phyloP scores from a whole-genome alignment of 2,113 vertebrate species.

The Myiozetetes cayanensis region DNA sequence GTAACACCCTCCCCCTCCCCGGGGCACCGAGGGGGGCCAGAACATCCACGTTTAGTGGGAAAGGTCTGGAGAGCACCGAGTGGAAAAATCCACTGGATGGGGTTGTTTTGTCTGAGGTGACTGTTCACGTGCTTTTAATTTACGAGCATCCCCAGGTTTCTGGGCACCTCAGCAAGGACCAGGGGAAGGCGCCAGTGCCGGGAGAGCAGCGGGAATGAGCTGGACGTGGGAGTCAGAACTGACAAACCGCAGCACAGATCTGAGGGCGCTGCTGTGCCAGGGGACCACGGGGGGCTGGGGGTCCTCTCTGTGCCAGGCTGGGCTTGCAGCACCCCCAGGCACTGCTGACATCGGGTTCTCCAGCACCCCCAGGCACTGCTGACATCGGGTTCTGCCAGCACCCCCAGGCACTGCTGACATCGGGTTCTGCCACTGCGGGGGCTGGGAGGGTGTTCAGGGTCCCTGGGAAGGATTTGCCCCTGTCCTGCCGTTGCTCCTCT shows the following conservation, averaged over 20 bases:
- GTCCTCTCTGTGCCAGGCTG: not conserved
- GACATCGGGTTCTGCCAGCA: not conserved
- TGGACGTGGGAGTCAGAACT: not conserved
- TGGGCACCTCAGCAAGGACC: constrained; percentile 7
- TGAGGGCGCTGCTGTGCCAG: not conserved
- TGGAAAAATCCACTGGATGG: constrained; percentile 7
- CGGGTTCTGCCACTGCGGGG: not conserved
- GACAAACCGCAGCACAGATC: not conserved
- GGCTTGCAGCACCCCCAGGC: not conserved
- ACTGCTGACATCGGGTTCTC: not conserved
- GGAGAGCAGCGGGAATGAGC: not conserved
- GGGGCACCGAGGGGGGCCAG: not conserved
- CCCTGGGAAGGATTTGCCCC: not conserved
- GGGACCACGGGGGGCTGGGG: fast-evolving
- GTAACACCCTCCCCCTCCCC: not conserved
- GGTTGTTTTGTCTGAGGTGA: not conserved
- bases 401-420: not conserved
- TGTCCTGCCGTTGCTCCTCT: not conserved
- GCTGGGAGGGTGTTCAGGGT: not conserved
- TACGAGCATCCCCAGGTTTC: not conserved
- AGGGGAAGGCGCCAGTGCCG: not conserved
- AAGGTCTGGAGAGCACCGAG: not conserved
- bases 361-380: not conserved
- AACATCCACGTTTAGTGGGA: not conserved
- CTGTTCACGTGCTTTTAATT: not conserved